Evolutionary conservation across 1,140 invertebrate species (phyloP).

Genomic region (Drosophila kepulauana): DNA sequence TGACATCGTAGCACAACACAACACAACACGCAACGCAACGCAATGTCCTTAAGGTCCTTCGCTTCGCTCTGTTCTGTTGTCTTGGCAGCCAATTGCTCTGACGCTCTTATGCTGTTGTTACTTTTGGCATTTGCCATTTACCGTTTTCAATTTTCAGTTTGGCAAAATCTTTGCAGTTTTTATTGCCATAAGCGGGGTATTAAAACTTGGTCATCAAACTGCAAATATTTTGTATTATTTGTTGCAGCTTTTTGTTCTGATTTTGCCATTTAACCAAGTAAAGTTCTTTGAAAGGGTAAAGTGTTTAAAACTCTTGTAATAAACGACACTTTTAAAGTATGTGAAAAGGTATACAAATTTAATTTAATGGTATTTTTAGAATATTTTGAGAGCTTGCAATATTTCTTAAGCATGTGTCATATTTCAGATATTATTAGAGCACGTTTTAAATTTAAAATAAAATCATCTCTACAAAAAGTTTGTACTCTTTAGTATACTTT

Average conservation of each 20-base stretch:
- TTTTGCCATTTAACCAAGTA: no score
- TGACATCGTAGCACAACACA: constrained; percentile 13
- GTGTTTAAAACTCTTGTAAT: not conserved
- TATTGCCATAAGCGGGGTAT: not conserved
- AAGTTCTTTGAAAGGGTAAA: not conserved
- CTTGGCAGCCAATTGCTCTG: not conserved
- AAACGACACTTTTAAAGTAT: not conserved
- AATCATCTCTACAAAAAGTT: no score
- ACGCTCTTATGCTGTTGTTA: not conserved
- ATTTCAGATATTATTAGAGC: no score
- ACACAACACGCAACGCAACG: not conserved
- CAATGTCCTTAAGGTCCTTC: constrained; percentile 13
- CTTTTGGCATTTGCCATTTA: constrained; percentile 17
- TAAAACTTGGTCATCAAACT: not conserved
- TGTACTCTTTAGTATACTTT: no score
- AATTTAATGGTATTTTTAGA: no score
- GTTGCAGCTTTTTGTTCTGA: not conserved
- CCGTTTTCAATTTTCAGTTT: constrained; percentile 8
- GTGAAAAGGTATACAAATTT: not conserved
- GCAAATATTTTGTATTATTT: not conserved
- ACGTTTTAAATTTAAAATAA: no score
- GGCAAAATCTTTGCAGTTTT: not conserved
- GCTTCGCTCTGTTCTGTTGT: not conserved
- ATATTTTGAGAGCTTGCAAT: no score
- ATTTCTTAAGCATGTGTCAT: no score